Conservation (phyloP, 1,140 invertebrate genomes). For the Psilanteris sp. region DNA sequence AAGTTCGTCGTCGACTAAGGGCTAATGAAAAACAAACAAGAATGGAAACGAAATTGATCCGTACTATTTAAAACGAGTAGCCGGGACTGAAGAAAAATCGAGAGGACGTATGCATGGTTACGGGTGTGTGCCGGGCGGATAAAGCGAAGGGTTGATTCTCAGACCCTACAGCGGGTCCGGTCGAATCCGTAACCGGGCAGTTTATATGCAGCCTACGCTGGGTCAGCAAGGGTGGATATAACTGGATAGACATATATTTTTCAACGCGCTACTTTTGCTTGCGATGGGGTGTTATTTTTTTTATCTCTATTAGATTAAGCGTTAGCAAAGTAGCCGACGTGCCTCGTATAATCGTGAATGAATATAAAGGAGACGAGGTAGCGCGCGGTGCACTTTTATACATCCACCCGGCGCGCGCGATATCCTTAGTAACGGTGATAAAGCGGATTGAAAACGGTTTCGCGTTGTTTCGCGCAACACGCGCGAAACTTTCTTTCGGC, state of each 20-base stretch:
- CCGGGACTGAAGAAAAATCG: slow-evolving; percentile 28
- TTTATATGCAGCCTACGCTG: slow-evolving; percentile 77
- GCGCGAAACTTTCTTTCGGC: too few relatives aligned
- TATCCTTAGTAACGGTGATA: too few relatives aligned
- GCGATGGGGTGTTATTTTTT: slow-evolving; percentile 72
- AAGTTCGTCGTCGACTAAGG: too few relatives aligned
- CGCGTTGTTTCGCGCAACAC: too few relatives aligned
- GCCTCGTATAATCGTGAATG: slow-evolving; percentile 73
- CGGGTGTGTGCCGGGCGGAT: slow-evolving; percentile 11
- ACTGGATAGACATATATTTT: slow-evolving; percentile 71
- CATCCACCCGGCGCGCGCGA: slow-evolving; percentile 9
- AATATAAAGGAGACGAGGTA: slow-evolving; percentile 68
- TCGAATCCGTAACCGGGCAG: slow-evolving; percentile 70
- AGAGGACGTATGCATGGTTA: slow-evolving; percentile 8
- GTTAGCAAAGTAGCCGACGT: slow-evolving; percentile 73
- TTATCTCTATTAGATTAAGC: slow-evolving; percentile 79
- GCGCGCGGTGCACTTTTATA: slow-evolving; percentile 71
- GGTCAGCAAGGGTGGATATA: slow-evolving; percentile 68
- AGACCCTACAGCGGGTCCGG: slow-evolving; percentile 22
- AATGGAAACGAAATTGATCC: too few relatives aligned
- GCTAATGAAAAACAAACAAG: too few relatives aligned
- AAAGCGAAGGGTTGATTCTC: slow-evolving; percentile 47
- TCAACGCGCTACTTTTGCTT: slow-evolving; percentile 77
- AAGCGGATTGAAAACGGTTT: too few relatives aligned
- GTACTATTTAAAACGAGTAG: too few relatives aligned